Conservation (phyloP, 1,140 invertebrate species). For the Adelges cooleyi region DNA sequence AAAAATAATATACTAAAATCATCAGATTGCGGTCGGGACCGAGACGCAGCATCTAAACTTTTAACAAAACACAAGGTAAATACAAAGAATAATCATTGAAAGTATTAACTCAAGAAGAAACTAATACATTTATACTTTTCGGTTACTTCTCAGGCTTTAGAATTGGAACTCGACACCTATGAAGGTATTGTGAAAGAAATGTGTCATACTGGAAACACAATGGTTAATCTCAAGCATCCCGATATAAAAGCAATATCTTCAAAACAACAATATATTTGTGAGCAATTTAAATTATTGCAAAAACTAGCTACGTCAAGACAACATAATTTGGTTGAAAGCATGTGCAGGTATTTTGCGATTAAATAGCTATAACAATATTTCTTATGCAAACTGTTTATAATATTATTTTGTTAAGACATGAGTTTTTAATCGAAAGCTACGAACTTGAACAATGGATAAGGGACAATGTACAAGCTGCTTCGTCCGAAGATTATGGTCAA, state of each 20-base stretch:
- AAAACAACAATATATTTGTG: slow-evolving; percentile 62
- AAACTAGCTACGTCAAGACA: slow-evolving; percentile 67
- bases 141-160: slow-evolving; percentile 52
- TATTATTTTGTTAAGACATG: slow-evolving; percentile 52
- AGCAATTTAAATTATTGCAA: slow-evolving; percentile 69
- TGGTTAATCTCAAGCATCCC: slow-evolving; percentile 63
- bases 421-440: slow-evolving; percentile 80
- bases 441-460: slow-evolving; percentile 91
- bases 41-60: slow-evolving; percentile 78
- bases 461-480: slow-evolving; percentile 80
- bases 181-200: slow-evolving; percentile 84
- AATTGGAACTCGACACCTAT: slow-evolving; percentile 87
- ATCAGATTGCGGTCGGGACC: slow-evolving; percentile 74
- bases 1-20: slow-evolving; percentile 68
- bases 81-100: too few species aligned
- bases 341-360: slow-evolving; percentile 49
- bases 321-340: slow-evolving; percentile 75
- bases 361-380: too few species aligned
- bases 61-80: slow-evolving; percentile 80
- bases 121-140: slow-evolving; percentile 20
- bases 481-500: slow-evolving; percentile 90
- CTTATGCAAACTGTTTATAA: neutral
- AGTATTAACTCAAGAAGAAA: too few species aligned
- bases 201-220: slow-evolving; percentile 67
- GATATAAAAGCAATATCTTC: slow-evolving; percentile 67